Conservation (phyloP, 2,113 vertebrate genomes). For the Chrysochloris asiatica region DNA sequence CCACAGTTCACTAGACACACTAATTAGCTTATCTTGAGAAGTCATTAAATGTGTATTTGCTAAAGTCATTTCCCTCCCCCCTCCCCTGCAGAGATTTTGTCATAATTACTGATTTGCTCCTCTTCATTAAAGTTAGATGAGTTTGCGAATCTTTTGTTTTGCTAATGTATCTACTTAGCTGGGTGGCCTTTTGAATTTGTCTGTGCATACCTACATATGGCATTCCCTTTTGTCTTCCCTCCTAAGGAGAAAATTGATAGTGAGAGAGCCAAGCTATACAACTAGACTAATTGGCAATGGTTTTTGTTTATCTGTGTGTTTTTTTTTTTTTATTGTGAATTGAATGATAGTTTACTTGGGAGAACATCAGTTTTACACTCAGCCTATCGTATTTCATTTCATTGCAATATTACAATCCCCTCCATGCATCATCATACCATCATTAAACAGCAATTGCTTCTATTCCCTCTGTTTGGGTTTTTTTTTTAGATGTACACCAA, state of each 20-base stretch:
- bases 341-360: too few relatives aligned
- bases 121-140: constrained; percentile 16
- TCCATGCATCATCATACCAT: too few relatives aligned
- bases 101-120: constrained; percentile 48
- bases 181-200: not conserved
- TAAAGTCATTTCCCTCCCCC: constrained; percentile 29
- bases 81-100: not conserved
- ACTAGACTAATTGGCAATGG: too few relatives aligned
- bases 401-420: too few relatives aligned
- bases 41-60: constrained; percentile 60
- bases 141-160: constrained; percentile 5
- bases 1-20: not conserved
- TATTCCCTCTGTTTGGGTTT: too few relatives aligned
- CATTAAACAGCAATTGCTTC: too few relatives aligned
- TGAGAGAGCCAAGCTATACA: not conserved
- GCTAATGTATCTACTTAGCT: not conserved
- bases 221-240: not conserved
- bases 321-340: too few relatives aligned
- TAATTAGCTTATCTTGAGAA: constrained; percentile 60
- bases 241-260: not conserved
- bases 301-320: too few relatives aligned
- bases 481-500: too few relatives aligned
- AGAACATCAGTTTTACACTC: too few relatives aligned
- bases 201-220: too few relatives aligned
- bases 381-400: too few relatives aligned